Base-by-base conservation (phyloP, 1,140 invertebrate genomes). In the Maniola jurtina region DNA sequence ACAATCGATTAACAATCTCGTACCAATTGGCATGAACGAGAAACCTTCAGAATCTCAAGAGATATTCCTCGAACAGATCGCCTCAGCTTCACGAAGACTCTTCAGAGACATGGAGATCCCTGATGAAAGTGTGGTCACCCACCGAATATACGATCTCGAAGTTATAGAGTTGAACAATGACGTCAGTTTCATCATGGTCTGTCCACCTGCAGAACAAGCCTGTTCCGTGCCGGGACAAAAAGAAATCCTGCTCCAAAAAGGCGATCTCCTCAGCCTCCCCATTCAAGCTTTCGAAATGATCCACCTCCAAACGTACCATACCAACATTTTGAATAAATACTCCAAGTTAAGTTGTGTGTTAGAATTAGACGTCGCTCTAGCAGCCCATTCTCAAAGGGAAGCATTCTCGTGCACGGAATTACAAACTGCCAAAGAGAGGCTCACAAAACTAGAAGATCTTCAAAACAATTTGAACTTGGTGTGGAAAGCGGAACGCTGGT, bases 401-500 rank as follows among this genome's bases (percentile, higher is more conserved):
- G 98, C 98, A 0, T 99, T 99, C 84, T 98, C 97, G 14, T 95
- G 95, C 52, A 94, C 93, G 7, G 98, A 99, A 86, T 84, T 99
- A 4, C 94, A 94, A 63, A 93, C 94, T 5, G 96, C 98, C 8
- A 97, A 97, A 83, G 95, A 97, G 70, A 94, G 97, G 42, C 86
- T 99, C 10, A 91, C 94, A 1, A 95, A 95, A 75, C 86, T 99
- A 14, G 95, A 97, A 80, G 95, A 97, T 60, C 92, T 98, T 5
- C 96, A 97, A 80, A 91, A 93, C 0, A 95, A 95, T 76, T 91
- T 98, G 10, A 97, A 98, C 72, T 83, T 92, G 0, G 94, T 97
- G 1, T 99, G 98, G 98, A 98, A 98, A 81, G 94, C 95, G 25
- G 95, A 96, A 4, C 93, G 98, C 11, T 99, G 98, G 98, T 93